Conservation (phyloP, 92 coral and sea anemone species). For the Phenganax subtilis region DNA sequence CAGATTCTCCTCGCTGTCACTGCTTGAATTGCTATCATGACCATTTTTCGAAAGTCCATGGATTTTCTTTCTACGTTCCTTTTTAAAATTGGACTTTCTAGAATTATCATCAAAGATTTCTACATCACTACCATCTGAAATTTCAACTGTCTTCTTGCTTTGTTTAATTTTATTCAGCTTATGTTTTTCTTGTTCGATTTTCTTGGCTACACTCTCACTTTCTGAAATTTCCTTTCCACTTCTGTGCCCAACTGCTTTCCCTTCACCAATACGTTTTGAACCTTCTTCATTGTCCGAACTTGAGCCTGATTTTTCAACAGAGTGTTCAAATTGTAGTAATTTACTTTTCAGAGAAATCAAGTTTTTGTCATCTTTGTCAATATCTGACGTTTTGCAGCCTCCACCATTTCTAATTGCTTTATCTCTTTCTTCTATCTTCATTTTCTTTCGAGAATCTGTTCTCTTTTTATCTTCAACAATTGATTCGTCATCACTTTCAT, state of each 20-base stretch:
- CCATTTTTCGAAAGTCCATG: not conserved
- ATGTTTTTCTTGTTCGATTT: not conserved
- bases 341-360: not conserved
- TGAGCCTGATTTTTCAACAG: not conserved
- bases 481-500: slow-evolving; percentile 7
- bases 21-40: not conserved
- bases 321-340: not conserved
- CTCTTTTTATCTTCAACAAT: slow-evolving; percentile 5
- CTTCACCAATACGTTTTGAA: not conserved
- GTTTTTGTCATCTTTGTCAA: not conserved
- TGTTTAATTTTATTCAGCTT: too few species aligned
- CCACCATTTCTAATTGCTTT: not conserved
- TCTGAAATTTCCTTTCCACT: not conserved
- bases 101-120: not conserved
- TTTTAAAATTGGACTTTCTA: not conserved
- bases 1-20: not conserved
- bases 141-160: not conserved
- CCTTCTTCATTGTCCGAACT: not conserved
- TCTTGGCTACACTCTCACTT: not conserved
- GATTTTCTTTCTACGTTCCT: too few species aligned
- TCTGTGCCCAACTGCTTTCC: not conserved
- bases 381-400: not conserved
- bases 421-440: not conserved
- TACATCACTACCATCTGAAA: not conserved
- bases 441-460: not conserved